Percentiles rank a stretch among this genome's conserved stretches.
Evolutionary conservation across 2,888 invertebrate genomes (phyloP).

Genomic region (Acronicta alni): DNA sequence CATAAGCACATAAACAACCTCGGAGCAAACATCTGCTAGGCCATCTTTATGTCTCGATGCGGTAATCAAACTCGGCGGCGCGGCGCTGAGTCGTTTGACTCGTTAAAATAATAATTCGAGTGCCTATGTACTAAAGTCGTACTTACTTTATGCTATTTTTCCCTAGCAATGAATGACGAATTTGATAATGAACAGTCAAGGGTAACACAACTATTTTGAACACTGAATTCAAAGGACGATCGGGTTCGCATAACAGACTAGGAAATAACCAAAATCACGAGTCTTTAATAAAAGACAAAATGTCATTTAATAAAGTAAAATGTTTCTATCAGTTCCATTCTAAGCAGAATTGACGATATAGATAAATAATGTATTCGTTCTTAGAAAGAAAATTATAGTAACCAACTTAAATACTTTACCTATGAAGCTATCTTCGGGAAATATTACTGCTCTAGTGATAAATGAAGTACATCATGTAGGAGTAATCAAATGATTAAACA

Average conservation of each 20-base stretch:
- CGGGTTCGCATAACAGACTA: too few relatives aligned
- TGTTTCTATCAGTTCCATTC: too few relatives aligned
- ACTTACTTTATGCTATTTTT: constrained; percentile 17
- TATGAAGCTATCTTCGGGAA: constrained; percentile 15
- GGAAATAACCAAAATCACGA: too few relatives aligned
- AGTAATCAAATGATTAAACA: constrained; percentile 47
- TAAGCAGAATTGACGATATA: too few relatives aligned
- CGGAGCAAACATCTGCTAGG: constrained; percentile 31
- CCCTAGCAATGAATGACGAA: constrained; percentile 16
- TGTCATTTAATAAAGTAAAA: too few relatives aligned
- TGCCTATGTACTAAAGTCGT: constrained; percentile 25
- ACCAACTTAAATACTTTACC: neutral
- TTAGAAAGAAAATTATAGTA: too few relatives aligned
- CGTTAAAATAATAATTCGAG: constrained; percentile 35
- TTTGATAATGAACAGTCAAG: constrained; percentile 2
- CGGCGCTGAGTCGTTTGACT: constrained; percentile 24
- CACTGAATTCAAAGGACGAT: too few relatives aligned
- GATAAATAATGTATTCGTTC: too few relatives aligned
- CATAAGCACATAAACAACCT: constrained; percentile 22
- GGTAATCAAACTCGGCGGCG: constrained; percentile 40
- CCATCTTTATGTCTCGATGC: constrained; percentile 31
- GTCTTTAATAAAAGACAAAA: too few relatives aligned
- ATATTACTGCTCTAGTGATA: constrained; percentile 33
- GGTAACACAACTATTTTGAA: too few relatives aligned
- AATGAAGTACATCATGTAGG: constrained; percentile 30